A percentile compares a stretch with the other conserved stretches of the same genome.
phyloP scores from a whole-genome alignment of 1,140 invertebrate species.

The Drosophila melanica region DNA sequence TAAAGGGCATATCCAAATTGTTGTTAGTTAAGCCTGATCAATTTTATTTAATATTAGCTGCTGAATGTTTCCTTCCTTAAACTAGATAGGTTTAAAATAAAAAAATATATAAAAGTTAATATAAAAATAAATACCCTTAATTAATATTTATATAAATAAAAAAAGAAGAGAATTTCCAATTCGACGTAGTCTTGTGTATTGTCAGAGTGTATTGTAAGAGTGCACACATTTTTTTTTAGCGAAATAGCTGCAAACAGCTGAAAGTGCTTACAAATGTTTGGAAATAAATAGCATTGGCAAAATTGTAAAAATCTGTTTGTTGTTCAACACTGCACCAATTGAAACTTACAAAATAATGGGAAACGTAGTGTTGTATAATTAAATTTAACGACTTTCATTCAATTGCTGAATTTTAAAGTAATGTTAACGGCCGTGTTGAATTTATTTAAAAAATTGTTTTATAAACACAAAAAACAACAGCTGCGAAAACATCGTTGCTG shows the following conservation, averaged over 20 bases:
- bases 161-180: not conserved
- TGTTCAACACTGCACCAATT: not conserved
- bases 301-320: conserved; percentile 1
- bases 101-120: no score
- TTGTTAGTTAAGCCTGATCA: no score
- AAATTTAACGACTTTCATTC: conserved; percentile 10
- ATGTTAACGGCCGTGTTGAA: conserved; percentile 25
- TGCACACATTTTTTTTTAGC: not conserved
- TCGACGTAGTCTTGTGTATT: not conserved
- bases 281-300: conserved; percentile 48
- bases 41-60: no score
- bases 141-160: not conserved
- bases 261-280: conserved; percentile 38
- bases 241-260: conserved; percentile 59
- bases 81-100: no score
- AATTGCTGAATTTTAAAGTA: not conserved
- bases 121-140: no score
- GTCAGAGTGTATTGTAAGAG: no score
- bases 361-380: conserved; percentile 2
- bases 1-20: not conserved
- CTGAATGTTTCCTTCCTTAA: no score
- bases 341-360: not conserved
- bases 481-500: conserved; percentile 33
- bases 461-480: conserved; percentile 43
- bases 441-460: conserved; percentile 12